A percentile compares a stretch with the other conserved stretches of the same genome.
These are phyloP conservation scores for Apodemus sylvaticus DNA, from an alignment of 2,113 vertebrate species.

Conservation along the genomic window DNA sequence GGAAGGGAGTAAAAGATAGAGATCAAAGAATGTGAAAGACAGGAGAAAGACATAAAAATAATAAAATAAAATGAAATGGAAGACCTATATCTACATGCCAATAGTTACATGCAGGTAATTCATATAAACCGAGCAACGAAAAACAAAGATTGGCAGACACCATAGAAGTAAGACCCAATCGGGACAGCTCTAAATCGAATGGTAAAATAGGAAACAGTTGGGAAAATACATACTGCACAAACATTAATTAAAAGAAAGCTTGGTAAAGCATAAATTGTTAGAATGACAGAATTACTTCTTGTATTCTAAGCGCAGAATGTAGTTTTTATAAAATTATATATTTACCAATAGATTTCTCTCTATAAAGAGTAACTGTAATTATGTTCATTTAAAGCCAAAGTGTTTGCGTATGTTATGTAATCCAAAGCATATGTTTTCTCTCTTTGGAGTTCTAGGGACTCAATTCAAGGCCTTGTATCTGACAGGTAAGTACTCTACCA, in stretches of 20 bases:
- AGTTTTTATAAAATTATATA: not conserved
- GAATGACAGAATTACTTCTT: not conserved
- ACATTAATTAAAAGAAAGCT: not conserved
- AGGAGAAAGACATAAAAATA: not conserved
- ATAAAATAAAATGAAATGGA: not conserved
- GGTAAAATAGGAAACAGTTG: not conserved
- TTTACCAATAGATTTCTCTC: not conserved
- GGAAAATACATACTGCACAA: not conserved
- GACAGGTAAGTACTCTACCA: not conserved
- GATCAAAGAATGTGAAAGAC: not conserved
- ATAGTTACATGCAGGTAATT: not conserved
- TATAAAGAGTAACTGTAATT: not conserved
- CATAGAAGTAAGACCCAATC: not conserved
- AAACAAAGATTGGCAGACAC: not conserved
- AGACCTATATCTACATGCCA: not conserved
- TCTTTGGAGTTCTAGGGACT: not conserved
- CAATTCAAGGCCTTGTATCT: not conserved
- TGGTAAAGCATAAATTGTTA: not conserved
- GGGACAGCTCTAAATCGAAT: not conserved
- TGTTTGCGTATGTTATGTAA: conserved; percentile 73
- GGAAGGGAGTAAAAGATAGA: not conserved
- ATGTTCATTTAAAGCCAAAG: conserved; percentile 51
- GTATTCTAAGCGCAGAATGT: not conserved
- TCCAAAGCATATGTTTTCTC: conserved; percentile 21
- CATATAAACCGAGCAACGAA: not conserved